These are phyloP conservation scores for Helogale parvula DNA, from an alignment of 2,113 vertebrate species.

Conservation along the genomic window DNA sequence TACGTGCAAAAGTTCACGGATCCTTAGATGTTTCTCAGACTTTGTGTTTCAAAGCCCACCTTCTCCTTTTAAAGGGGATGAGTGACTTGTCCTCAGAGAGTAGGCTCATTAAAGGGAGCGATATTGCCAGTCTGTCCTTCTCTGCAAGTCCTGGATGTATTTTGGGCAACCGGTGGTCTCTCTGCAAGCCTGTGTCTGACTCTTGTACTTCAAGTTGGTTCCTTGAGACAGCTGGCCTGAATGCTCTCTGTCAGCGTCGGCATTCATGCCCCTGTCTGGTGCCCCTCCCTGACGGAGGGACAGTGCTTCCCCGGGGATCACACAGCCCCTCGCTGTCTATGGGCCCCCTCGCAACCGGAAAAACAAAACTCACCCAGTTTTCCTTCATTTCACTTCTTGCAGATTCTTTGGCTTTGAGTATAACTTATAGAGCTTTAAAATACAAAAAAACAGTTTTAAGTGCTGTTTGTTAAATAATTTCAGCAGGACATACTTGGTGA, in stretches of 20 bases:
- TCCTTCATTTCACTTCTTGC: background rate
- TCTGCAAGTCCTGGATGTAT: background rate
- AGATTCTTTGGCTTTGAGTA: background rate
- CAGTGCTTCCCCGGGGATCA: background rate
- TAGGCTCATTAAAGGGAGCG: background rate
- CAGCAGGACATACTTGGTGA: background rate
- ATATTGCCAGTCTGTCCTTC: background rate
- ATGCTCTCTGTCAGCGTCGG: background rate
- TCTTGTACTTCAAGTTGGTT: background rate
- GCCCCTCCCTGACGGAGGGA: background rate
- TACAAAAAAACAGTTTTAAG: background rate
- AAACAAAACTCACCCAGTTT: background rate
- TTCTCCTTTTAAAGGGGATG: background rate
- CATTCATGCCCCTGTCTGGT: rapidly evolving
- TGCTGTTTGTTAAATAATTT: background rate
- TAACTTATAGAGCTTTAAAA: background rate
- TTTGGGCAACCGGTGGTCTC: background rate
- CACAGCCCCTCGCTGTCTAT: rapidly evolving
- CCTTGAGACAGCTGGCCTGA: background rate
- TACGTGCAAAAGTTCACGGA: background rate
- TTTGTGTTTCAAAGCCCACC: background rate
- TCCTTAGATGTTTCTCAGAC: background rate
- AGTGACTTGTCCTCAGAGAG: background rate
- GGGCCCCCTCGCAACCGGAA: background rate
- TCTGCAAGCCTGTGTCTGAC: background rate